Percentiles rank a stretch among this genome's conserved stretches.
These are phyloP conservation scores for Megaptera novaeangliae DNA, from an alignment of 2,113 vertebrate genomes.

Conservation along the genomic window DNA sequence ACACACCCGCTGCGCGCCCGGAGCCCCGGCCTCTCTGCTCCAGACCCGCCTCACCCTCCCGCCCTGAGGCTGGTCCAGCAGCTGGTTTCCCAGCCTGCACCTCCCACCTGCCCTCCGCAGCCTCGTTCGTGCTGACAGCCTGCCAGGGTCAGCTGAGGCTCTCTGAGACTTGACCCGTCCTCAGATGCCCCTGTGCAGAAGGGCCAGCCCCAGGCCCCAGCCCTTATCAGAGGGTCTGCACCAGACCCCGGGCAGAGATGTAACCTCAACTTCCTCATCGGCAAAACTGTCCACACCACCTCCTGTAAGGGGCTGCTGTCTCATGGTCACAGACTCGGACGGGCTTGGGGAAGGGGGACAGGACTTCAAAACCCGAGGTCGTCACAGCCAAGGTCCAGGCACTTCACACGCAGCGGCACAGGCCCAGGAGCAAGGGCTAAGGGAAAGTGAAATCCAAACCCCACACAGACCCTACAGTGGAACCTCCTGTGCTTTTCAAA, in stretches of 20 bases:
- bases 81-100: not conserved
- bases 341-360: not conserved
- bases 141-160: not conserved
- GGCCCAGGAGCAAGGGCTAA: not conserved
- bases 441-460: not conserved
- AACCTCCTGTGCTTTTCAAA: not conserved
- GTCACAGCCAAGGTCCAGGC: accelerated
- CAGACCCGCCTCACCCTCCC: not conserved
- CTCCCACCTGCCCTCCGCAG: not conserved
- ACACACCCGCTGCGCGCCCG: not conserved
- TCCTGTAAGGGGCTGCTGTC: not conserved
- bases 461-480: accelerated
- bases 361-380: not conserved
- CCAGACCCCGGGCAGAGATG: not conserved
- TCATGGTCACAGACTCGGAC: accelerated
- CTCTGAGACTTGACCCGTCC: accelerated
- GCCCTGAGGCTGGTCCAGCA: not conserved
- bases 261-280: accelerated
- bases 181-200: not conserved
- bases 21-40: not conserved
- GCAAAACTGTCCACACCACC: not conserved
- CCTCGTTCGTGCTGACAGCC: not conserved
- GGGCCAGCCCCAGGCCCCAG: not conserved
- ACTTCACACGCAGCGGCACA: accelerated
- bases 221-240: not conserved